Evolutionary conservation across 2,113 vertebrate genomes (phyloP), one percentile per base, ranked within the genome.

Genomic region (Hydrochoerus hydrochaeris): DNA sequence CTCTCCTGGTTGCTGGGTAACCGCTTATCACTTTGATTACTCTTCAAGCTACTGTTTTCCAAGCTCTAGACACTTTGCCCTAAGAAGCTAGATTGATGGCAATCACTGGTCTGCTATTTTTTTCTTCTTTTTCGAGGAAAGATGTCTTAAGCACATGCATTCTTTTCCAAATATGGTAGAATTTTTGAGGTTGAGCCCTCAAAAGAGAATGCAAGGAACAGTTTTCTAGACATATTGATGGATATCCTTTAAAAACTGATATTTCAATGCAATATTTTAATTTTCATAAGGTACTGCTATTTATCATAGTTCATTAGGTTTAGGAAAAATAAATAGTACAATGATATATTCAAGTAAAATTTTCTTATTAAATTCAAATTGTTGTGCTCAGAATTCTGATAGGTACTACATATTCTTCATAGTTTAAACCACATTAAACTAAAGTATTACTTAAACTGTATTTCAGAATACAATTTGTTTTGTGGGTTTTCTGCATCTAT

Each of bases 331-430:
- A 63, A 78, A 82, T 94, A 90, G n/a, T 26, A 73, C 78, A 75
- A 60, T 90, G 83, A 67, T 93, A 85, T 73, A 69, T 92, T 93
- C 65, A 91, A 96, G 71, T 82, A 63, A 91, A 95, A 5, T 6
- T n/a, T 88, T 96, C 49, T 44, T 82, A 30, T 52, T 80, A 85
- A 94, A 67, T 94, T 94, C 80, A 60, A 77, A 77, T 94, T 20
- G 19, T 46, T 32, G 65, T 86, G 28, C 75, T 41, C 16, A 69
- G 94, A 60, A 17, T 20, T 81, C 28, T 49, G 77, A 92, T n/a
- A 77, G n/a, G 22, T 78, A 71, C 77, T 90, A 88, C 16, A 67
- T 30, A 73, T 57, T 85, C 81, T 92, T 89, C 44, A 84, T 93
- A 80, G 80, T 90, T 84, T 67, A 83, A 93, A 90, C n/a, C 38